These are phyloP conservation scores for Ganaspis brasiliensis DNA, from an alignment of 2,888 invertebrate species.

Conservation along the genomic window DNA sequence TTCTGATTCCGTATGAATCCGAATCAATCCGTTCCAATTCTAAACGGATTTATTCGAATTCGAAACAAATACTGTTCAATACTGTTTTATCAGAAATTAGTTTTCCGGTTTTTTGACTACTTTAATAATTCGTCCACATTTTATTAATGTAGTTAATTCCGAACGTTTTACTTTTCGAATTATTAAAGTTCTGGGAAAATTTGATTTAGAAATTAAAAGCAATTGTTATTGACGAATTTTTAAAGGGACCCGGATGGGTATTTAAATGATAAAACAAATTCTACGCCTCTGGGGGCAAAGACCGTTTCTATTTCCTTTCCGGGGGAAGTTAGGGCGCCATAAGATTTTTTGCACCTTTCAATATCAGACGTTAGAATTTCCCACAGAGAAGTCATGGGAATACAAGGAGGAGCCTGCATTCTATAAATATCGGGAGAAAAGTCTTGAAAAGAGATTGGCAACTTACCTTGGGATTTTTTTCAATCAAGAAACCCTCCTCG, in stretches of 20 bases:
- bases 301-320: constrained; percentile 76
- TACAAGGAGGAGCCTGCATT: constrained; percentile 46
- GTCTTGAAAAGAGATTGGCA: constrained; percentile 69
- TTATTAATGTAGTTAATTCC: no score
- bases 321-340: constrained; percentile 58
- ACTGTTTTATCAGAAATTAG: no score
- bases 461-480: constrained; percentile 63
- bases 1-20: no score
- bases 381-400: constrained; percentile 69
- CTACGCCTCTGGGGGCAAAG: constrained; percentile 74
- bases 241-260: neutral
- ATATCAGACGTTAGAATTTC: constrained; percentile 79
- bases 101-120: no score
- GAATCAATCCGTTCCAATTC: no score
- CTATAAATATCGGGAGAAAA: constrained; percentile 64
- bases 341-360: constrained; percentile 72
- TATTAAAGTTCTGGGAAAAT: no score
- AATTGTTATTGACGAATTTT: no score
- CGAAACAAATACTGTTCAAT: no score
- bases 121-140: no score
- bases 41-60: no score
- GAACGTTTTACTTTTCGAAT: no score
- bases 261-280: neutral
- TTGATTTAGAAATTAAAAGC: no score
- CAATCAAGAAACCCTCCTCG: constrained; percentile 5